These are phyloP conservation scores for Gorsachius magnificus DNA, from an alignment of 2,797 vertebrate genomes.

Conservation along the genomic window DNA sequence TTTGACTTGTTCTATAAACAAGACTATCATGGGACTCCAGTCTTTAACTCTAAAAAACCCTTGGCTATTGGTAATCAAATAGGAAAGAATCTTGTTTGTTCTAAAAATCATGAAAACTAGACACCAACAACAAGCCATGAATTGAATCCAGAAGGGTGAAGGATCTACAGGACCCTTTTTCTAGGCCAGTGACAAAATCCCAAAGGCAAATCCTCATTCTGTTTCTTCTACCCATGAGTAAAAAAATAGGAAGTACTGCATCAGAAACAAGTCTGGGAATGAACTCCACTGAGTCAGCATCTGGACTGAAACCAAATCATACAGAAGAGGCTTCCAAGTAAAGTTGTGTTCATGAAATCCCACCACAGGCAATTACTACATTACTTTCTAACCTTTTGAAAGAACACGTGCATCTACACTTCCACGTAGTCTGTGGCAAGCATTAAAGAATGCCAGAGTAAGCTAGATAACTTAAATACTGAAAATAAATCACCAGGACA, in stretches of 20 bases:
- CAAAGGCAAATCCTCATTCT: neutral
- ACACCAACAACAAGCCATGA: neutral
- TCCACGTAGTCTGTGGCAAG: neutral
- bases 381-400: neutral
- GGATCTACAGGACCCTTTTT: neutral
- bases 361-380: neutral
- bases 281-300: neutral
- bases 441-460: neutral
- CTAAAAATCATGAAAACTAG: neutral
- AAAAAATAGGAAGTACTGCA: neutral
- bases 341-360: neutral
- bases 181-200: neutral
- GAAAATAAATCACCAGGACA: neutral
- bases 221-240: neutral
- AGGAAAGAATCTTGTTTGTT: neutral
- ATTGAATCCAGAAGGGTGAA: neutral
- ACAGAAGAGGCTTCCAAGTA: neutral
- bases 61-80: neutral
- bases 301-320: neutral
- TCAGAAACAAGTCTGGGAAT: neutral
- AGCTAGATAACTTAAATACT: neutral
- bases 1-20: neutral
- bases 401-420: neutral
- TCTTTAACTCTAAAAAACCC: neutral
- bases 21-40: neutral